Evolutionary conservation across 2,888 invertebrate genomes (phyloP).

Genomic region (Sylvicola cinctus): DNA sequence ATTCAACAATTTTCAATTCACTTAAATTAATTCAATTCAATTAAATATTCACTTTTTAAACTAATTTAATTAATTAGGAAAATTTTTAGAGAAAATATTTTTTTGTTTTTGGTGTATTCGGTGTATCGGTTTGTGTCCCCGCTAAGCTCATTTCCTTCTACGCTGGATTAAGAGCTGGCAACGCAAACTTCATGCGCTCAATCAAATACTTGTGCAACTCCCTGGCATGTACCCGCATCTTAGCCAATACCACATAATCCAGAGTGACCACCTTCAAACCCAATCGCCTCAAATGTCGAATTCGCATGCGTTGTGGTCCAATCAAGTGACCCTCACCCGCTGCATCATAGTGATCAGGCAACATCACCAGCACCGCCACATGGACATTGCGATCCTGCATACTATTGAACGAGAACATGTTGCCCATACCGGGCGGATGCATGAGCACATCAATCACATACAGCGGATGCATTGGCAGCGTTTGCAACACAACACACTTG

Average conservation of each 20-base stretch:
- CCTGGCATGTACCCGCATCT: conserved; percentile 27
- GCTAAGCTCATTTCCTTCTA: neutral
- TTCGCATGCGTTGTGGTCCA: conserved; percentile 41
- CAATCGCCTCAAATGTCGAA: conserved; percentile 36
- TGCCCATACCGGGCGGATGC: conserved; percentile 27
- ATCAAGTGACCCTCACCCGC: conserved; percentile 29
- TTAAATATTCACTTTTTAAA: neutral
- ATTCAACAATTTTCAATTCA: too few relatives aligned
- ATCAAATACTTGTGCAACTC: conserved; percentile 31
- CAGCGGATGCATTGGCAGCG: conserved; percentile 32
- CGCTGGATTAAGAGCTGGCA: conserved; percentile 4
- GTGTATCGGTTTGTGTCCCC: neutral
- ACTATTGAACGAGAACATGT: conserved; percentile 27
- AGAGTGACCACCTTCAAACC: conserved; percentile 40
- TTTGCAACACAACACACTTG: conserved; percentile 29
- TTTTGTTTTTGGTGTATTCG: neutral
- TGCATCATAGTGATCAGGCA: conserved; percentile 43
- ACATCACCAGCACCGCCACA: conserved; percentile 36
- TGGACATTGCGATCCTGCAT: conserved; percentile 26
- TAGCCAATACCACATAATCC: conserved; percentile 30
- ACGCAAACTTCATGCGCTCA: conserved; percentile 24
- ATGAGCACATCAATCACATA: conserved; percentile 39
- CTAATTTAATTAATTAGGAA: conserved; percentile 8
- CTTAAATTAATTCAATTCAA: too few relatives aligned
- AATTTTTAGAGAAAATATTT: conserved; percentile 9